Evolutionary conservation across 2,888 invertebrate species (phyloP).

Genomic region (Diarsia mendica): DNA sequence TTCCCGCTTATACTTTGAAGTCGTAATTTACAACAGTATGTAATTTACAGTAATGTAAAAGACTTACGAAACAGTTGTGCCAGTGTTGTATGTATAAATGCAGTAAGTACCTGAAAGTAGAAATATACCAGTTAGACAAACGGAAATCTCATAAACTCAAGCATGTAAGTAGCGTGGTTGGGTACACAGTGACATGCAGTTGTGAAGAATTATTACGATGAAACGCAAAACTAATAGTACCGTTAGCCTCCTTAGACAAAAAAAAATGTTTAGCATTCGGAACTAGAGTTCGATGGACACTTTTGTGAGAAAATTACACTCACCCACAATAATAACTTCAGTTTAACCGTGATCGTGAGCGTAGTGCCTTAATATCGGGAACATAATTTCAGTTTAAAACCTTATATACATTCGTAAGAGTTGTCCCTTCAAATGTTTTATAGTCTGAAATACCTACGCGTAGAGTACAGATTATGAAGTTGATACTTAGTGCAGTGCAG

Average conservation of each 20-base stretch:
- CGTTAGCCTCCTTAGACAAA: background rate
- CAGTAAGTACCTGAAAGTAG: conserved; percentile 47
- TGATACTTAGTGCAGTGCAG: background rate
- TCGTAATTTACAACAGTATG: background rate
- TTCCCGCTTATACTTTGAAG: background rate
- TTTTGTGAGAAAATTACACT: too few relatives aligned
- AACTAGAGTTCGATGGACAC: conserved; percentile 6
- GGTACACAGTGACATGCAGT: conserved; percentile 20
- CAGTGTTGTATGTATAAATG: conserved; percentile 12
- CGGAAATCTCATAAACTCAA: conserved; percentile 18
- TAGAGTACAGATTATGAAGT: background rate
- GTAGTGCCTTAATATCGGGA: too few relatives aligned
- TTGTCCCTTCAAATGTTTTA: conserved; percentile 9
- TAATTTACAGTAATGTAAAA: conserved; percentile 29
- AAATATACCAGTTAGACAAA: conserved; percentile 41
- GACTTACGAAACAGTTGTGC: conserved; percentile 38
- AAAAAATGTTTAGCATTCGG: background rate
- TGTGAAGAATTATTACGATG: conserved; percentile 35
- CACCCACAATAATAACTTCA: too few relatives aligned
- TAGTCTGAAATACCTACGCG: background rate
- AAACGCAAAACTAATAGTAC: conserved; percentile 26
- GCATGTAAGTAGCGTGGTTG: background rate
- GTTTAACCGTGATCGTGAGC: too few relatives aligned
- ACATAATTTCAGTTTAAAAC: too few relatives aligned
- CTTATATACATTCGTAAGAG: too few relatives aligned